Evolutionary conservation across 2,888 invertebrate genomes (phyloP).

Genomic region (Allygus modestus): DNA sequence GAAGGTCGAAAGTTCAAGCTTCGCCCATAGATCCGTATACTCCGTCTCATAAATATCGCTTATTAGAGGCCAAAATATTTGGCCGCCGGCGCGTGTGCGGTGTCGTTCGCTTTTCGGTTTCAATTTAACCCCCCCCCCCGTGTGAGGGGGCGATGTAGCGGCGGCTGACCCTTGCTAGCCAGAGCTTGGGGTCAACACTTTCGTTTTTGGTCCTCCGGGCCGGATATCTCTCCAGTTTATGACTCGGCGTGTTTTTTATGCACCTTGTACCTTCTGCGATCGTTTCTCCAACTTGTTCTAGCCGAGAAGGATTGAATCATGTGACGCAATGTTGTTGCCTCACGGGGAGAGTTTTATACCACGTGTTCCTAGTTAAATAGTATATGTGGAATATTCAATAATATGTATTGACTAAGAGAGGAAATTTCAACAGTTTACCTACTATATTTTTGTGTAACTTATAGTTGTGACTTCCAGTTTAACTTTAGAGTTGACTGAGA

Average conservation of each 20-base stretch:
- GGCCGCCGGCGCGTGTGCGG: slow-evolving; percentile 24
- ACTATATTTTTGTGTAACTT: too few relatives aligned
- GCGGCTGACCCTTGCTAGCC: slow-evolving; percentile 5
- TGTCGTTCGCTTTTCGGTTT: slow-evolving; percentile 49
- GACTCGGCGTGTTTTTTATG: slow-evolving; percentile 5
- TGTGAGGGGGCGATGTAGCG: not conserved
- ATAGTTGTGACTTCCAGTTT: too few relatives aligned
- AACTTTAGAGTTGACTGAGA: too few relatives aligned
- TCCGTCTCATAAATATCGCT: slow-evolving; percentile 39
- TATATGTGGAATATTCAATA: too few relatives aligned
- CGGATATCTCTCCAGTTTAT: slow-evolving; percentile 36
- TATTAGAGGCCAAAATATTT: slow-evolving; percentile 48
- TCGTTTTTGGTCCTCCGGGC: slow-evolving; percentile 33
- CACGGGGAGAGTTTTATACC: not conserved
- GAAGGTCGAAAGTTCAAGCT: slow-evolving; percentile 25
- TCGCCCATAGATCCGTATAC: slow-evolving; percentile 19
- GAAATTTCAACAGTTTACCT: too few relatives aligned
- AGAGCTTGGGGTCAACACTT: slow-evolving; percentile 42
- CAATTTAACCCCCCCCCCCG: slow-evolving; percentile 30
- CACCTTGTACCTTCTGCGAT: slow-evolving; percentile 4
- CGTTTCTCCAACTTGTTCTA: slow-evolving; percentile 12
- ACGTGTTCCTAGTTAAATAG: too few relatives aligned
- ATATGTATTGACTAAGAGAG: too few relatives aligned
- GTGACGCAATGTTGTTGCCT: not conserved
- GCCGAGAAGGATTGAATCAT: not conserved